phyloP scores from a whole-genome alignment of 35 echinoderm and acorn worm genomes.

The Nesometra sesokonis region DNA sequence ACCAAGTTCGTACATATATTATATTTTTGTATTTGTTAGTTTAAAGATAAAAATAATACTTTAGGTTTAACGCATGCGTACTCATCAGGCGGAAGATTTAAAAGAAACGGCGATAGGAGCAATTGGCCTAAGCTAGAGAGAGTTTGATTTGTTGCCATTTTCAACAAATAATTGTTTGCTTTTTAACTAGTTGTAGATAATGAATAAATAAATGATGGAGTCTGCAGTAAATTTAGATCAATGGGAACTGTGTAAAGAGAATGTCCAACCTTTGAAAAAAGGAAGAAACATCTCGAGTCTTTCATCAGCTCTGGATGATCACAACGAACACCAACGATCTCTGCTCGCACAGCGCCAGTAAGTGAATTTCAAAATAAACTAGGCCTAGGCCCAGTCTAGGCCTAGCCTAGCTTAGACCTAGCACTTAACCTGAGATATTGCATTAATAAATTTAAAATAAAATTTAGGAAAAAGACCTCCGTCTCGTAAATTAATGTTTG shows the following conservation, averaged over 20 bases:
- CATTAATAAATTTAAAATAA: no score
- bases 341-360: conserved; percentile 68
- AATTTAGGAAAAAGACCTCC: no score
- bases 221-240: conserved; percentile 31
- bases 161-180: background rate
- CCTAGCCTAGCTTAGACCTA: background rate
- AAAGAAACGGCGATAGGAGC: background rate
- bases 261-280: conserved; percentile 75
- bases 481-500: no score
- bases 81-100: background rate
- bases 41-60: background rate
- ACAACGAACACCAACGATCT: conserved; percentile 44
- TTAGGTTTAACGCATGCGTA: background rate
- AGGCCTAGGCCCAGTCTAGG: background rate
- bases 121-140: background rate
- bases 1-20: no score
- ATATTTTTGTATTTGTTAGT: no score
- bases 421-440: no score
- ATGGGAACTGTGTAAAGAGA: conserved; percentile 95
- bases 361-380: conserved; percentile 4
- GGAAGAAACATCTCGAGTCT: conserved; percentile 69
- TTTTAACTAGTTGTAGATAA: background rate
- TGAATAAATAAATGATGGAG: background rate
- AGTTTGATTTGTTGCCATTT: no score
- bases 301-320: conserved; percentile 63